Evolutionary conservation across 1,140 invertebrate species (phyloP), one percentile per base, ranked within the genome.

Genomic region (Amphibalanus amphitrite): DNA sequence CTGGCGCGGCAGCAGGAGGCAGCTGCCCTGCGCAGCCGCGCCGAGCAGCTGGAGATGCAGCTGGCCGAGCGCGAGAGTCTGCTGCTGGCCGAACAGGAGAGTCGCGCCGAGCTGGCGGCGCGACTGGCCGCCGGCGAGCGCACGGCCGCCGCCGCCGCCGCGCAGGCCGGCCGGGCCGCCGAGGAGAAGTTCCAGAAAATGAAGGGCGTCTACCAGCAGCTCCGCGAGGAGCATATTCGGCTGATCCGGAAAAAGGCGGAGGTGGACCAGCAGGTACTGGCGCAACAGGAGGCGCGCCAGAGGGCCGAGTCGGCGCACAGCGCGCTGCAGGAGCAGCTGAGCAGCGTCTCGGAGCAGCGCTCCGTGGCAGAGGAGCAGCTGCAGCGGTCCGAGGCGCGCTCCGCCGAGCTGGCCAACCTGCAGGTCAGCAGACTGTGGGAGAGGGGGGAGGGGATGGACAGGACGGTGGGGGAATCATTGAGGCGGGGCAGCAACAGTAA

Each of bases 201-300:
- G 76, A 98, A 98, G 83, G 89, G 92, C 67, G 88, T 96, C 28
- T 99, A 99, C 79, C 87, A 89, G 26, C 75, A 73, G 29, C 29
- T 33, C n/a, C n/a, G n/a, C n/a, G 92, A 96, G 78, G 97, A 99
- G 81, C 97, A 99, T 80, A 95, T 99, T 65, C 83, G 84, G 76
- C 83, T 97, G 71, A 86, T 96, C 65, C 47, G 47, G 1, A 75
- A 93, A 89, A 92, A 93, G 89, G 92, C 90, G 4, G 91, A 94
- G 78, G 83, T 89, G 3, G 90, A 91, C 72, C 93, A 91, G 79
- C 84, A 89, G 74, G 78, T 89, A 67, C 74, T 76, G 59, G 69
- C 75, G 38, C 73, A 71, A 28, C 69, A 72, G 33, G 40, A 70
- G 69, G 72, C 40, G n/a, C 73, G 71, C 28, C 70, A 74, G 29